Evolutionary conservation across 2,113 vertebrate genomes (phyloP), one percentile per base, ranked within the genome.

Genomic region (Thunnus thynnus): DNA sequence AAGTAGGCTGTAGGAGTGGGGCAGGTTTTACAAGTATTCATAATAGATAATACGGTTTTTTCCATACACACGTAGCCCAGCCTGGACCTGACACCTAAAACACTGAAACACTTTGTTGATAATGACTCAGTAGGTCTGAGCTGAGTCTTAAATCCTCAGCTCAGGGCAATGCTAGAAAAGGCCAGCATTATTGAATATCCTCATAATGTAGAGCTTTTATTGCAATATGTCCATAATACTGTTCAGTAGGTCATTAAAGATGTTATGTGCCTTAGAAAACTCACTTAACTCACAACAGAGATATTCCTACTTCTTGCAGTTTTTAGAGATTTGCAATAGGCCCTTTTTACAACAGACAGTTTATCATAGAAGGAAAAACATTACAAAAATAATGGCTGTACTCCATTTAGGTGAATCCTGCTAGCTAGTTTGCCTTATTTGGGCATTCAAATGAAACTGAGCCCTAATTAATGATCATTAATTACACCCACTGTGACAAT

Each of bases 41-140:
- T 36, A 75, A 82, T 66, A 13, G 63, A 82, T 76, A 63, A 76
- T 30, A n/a, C 62, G 46, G 10, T 72, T 72, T 48, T 78, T 46
- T n/a, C 52, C 36, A 60, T 13, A 78, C 46, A 22, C 32, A 54
- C 44, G 32, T 64, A 63, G 13, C 25, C 55, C 17, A 52, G 68
- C 47, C 73, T 63, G 48, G 16, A 46, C 50, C 9, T 2, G n/a
- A 54, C 60, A 67, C 20, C 46, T 65, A 30, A 55, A 50, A 76
- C 58, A 41, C 41, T 27, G 13, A 76, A 14, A 18, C 2, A 1
- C 52, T 84, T 65, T 71, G 72, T 68, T 57, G 27, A 76, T 48
- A 54, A 25, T 4, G 22, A 72, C 56, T 44, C 27, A 41, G 61
- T 20, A n/a, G 63, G 16, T 3, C 17, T 32, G 20, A 76, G 41